phyloP scores from a whole-genome alignment of 2,797 vertebrate genomes.

The Pteropus rufus region DNA sequence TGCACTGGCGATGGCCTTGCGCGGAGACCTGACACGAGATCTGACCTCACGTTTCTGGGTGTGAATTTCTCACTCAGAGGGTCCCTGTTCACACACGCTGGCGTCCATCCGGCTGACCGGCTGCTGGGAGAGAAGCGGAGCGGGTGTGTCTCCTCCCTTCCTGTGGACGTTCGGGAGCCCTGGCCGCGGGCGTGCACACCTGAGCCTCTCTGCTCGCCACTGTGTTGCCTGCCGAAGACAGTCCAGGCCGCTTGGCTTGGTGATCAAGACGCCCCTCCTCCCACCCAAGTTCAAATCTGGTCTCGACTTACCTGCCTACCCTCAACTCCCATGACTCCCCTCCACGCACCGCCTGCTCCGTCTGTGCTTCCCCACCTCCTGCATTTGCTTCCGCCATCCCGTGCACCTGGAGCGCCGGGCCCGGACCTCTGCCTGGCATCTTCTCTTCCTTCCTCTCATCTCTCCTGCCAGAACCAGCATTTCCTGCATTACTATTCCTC shows the following conservation, averaged over 20 bases:
- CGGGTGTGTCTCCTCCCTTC: not conserved
- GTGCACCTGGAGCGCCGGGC: fast-evolving
- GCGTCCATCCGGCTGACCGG: fast-evolving
- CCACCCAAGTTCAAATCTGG: not conserved
- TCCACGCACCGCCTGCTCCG: not conserved
- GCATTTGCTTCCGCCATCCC: not conserved
- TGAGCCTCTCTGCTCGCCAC: not conserved
- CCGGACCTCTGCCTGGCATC: not conserved
- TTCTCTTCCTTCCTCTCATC: not conserved
- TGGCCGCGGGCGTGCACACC: not conserved
- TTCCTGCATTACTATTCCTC: fast-evolving
- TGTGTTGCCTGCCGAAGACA: fast-evolving
- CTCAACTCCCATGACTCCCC: fast-evolving
- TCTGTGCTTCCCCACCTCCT: fast-evolving
- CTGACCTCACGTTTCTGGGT: fast-evolving
- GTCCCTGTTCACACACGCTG: not conserved
- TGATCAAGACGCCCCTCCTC: fast-evolving
- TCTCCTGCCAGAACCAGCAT: not conserved
- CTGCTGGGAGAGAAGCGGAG: not conserved
- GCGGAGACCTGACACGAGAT: not conserved
- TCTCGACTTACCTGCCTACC: not conserved
- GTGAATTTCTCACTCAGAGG: not conserved
- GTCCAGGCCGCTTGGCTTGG: not conserved
- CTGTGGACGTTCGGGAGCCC: not conserved
- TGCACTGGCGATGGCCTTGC: not conserved